Conservation (phyloP, 2,888 invertebrate genomes). For the Cephonodes hylas region DNA sequence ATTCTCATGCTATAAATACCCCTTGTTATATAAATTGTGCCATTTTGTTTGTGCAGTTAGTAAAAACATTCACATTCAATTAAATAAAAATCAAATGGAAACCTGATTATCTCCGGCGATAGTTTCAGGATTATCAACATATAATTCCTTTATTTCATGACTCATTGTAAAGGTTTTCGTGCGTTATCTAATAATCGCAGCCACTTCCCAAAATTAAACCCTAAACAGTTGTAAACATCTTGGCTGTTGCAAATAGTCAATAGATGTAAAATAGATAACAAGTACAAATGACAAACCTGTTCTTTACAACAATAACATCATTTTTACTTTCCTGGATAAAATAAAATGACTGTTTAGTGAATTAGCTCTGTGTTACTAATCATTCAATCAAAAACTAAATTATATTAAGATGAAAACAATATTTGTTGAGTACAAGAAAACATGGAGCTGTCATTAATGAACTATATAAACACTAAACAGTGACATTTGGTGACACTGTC, state of each 20-base stretch:
- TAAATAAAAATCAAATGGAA: slow-evolving; percentile 23
- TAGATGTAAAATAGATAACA: not conserved
- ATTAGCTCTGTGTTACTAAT: no score
- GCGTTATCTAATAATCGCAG: not conserved
- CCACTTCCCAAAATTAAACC: not conserved
- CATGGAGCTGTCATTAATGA: no score
- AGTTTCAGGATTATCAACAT: slow-evolving; percentile 41
- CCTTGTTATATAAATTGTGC: slow-evolving; percentile 7
- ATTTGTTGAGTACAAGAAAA: no score
- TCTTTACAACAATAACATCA: not conserved
- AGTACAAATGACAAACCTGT: not conserved
- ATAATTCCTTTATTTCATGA: slow-evolving; percentile 37
- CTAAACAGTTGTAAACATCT: not conserved
- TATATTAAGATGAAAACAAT: no score
- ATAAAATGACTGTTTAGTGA: no score
- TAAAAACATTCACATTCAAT: slow-evolving; percentile 25
- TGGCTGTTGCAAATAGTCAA: not conserved
- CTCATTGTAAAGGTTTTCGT: slow-evolving; percentile 35
- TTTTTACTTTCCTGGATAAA: not conserved
- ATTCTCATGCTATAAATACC: not conserved
- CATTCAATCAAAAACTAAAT: no score
- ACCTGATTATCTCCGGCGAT: slow-evolving; percentile 54
- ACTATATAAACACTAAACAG: no score
- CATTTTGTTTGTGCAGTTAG: slow-evolving; percentile 27
- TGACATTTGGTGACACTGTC: no score